Percentiles rank a stretch among this genome's conserved stretches.
Conservation (phyloP, 2,113 vertebrate species). For the Pyxicephalus adspersus region DNA sequence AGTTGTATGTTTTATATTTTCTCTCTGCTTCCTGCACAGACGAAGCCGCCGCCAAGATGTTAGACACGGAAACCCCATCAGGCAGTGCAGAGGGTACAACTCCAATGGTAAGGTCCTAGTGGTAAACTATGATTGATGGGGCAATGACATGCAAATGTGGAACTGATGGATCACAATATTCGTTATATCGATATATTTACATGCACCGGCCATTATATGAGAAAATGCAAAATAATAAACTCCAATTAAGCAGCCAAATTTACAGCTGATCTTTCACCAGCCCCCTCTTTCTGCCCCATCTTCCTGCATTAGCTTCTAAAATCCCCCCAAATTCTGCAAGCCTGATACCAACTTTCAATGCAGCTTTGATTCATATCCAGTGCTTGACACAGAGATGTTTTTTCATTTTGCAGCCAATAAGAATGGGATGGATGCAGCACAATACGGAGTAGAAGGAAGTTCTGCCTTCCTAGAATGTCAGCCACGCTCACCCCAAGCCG, state of each 20-base stretch:
- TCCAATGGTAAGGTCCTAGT: conserved; percentile 71
- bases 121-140: too few relatives aligned
- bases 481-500: conserved; percentile 91
- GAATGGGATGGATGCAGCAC: conserved; percentile 86
- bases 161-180: too few relatives aligned
- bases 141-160: too few relatives aligned
- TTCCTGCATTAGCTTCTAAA: too few relatives aligned
- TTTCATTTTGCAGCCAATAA: conserved; percentile 80
- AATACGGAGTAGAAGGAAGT: conserved; percentile 94
- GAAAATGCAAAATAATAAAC: too few relatives aligned
- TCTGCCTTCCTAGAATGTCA: conserved; percentile 96
- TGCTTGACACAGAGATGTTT: not conserved
- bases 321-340: too few relatives aligned
- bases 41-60: conserved; percentile 83
- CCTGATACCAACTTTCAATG: too few relatives aligned
- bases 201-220: too few relatives aligned
- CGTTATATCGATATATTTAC: too few relatives aligned
- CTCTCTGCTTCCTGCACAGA: conserved; percentile 47
- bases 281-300: too few relatives aligned
- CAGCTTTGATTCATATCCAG: not conserved
- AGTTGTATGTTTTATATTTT: not conserved
- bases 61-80: conserved; percentile 82
- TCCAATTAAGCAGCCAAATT: too few relatives aligned
- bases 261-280: too few relatives aligned
- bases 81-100: conserved; percentile 82